Evolutionary conservation across 2,113 vertebrate species (phyloP).

Genomic region (Daphoenositta chrysoptera): DNA sequence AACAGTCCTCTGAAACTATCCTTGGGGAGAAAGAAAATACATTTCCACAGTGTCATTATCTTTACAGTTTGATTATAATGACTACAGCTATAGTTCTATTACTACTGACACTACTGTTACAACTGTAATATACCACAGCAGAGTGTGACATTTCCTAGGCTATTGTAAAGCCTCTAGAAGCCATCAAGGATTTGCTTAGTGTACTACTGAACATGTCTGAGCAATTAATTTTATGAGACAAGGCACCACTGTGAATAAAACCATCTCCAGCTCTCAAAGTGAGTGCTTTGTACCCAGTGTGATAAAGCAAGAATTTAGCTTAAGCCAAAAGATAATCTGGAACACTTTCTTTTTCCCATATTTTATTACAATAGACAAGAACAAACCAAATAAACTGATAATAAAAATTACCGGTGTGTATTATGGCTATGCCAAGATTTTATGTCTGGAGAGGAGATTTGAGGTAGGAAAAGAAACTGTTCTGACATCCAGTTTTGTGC

Average conservation of each 20-base stretch:
- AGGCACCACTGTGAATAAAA: constrained; percentile 44
- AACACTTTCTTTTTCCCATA: not conserved
- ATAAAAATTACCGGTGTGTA: not conserved
- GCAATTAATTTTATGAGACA: constrained; percentile 51
- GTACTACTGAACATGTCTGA: constrained; percentile 24
- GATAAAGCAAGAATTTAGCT: constrained; percentile 1
- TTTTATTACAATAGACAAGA: not conserved
- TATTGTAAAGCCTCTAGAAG: constrained; percentile 22
- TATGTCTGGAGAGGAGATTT: not conserved
- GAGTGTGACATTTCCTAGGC: constrained; percentile 12
- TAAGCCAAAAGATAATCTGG: not conserved
- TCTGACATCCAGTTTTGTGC: not conserved
- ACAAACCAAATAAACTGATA: not conserved
- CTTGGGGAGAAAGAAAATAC: not conserved
- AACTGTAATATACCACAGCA: constrained; percentile 1
- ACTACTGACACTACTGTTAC: not conserved
- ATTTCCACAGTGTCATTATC: constrained; percentile 18
- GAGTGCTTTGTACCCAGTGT: not conserved
- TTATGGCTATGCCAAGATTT: not conserved
- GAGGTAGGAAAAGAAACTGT: not conserved
- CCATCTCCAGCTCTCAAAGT: constrained; percentile 4
- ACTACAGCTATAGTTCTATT: constrained; percentile 2
- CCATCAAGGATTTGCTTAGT: constrained; percentile 46
- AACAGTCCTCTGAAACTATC: not conserved
- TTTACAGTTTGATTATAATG: constrained; percentile 38